Conservation (phyloP, 2,888 invertebrate species). For the Poecilobothrus nobilitatus region DNA sequence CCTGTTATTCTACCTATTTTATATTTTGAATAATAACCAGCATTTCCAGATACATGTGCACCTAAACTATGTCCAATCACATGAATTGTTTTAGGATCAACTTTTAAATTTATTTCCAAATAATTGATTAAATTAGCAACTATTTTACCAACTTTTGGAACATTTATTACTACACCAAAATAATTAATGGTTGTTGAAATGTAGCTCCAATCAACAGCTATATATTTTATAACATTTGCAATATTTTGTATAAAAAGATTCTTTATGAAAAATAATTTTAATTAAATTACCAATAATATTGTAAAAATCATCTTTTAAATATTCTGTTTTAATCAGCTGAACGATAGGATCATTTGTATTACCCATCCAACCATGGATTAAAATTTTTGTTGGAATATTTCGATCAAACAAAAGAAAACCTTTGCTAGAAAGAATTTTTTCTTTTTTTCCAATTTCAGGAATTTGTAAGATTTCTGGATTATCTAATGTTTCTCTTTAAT, state of each 20-base stretch:
- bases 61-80: conserved; percentile 50
- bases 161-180: conserved; percentile 37
- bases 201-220: conserved; percentile 40
- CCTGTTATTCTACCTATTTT: conserved; percentile 53
- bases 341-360: conserved; percentile 40
- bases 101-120: conserved; percentile 36
- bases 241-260: neutral
- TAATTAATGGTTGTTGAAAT: conserved; percentile 41
- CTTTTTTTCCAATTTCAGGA: conserved; percentile 23
- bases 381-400: conserved; percentile 38
- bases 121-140: conserved; percentile 40
- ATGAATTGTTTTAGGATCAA: conserved; percentile 37
- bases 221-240: neutral
- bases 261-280: neutral
- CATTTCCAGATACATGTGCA: conserved; percentile 53
- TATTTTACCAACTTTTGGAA: conserved; percentile 38
- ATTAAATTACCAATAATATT: conserved; percentile 34
- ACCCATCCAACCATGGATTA: conserved; percentile 43
- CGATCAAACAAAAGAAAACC: conserved; percentile 36
- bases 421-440: too few relatives aligned
- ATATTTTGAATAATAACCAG: conserved; percentile 46
- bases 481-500: too few relatives aligned
- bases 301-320: conserved; percentile 33
- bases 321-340: conserved; percentile 40
- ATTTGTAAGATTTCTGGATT: neutral